Evolutionary conservation across 2,113 vertebrate species (phyloP).

Genomic region (Ifrita kowaldi): DNA sequence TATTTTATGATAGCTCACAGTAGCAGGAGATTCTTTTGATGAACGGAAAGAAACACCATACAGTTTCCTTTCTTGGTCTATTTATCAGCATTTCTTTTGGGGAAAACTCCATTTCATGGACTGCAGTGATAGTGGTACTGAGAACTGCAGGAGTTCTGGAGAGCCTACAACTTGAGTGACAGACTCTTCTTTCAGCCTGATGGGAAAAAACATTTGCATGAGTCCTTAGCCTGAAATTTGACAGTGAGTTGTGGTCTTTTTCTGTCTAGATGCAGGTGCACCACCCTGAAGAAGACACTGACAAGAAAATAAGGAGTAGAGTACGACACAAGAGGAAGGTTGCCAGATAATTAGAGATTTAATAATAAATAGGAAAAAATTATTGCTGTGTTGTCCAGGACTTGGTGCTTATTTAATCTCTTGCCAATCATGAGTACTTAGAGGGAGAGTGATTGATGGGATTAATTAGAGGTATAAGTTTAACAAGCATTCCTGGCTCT

Average conservation of each 20-base stretch:
- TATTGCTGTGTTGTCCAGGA: neutral
- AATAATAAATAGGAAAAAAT: neutral
- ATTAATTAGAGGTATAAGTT: constrained; percentile 24
- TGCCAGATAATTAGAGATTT: neutral
- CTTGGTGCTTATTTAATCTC: neutral
- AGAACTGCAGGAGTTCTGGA: neutral
- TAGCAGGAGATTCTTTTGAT: neutral
- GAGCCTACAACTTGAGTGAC: neutral
- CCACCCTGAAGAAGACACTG: neutral
- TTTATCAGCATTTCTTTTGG: neutral
- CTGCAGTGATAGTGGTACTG: neutral
- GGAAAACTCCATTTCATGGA: neutral
- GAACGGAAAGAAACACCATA: neutral
- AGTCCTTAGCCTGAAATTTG: neutral
- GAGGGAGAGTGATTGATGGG: neutral
- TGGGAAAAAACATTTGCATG: neutral
- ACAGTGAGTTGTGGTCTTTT: neutral
- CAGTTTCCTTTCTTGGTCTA: neutral
- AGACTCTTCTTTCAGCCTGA: neutral
- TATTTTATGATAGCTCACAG: neutral
- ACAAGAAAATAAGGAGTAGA: neutral
- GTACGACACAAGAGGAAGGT: neutral
- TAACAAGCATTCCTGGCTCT: neutral
- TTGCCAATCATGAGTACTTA: neutral
- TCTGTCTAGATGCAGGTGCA: neutral